Percentiles rank a stretch among this genome's conserved stretches.
Evolutionary conservation across 2,797 vertebrate genomes (phyloP).

Genomic region (Champsocephalus gunnari): DNA sequence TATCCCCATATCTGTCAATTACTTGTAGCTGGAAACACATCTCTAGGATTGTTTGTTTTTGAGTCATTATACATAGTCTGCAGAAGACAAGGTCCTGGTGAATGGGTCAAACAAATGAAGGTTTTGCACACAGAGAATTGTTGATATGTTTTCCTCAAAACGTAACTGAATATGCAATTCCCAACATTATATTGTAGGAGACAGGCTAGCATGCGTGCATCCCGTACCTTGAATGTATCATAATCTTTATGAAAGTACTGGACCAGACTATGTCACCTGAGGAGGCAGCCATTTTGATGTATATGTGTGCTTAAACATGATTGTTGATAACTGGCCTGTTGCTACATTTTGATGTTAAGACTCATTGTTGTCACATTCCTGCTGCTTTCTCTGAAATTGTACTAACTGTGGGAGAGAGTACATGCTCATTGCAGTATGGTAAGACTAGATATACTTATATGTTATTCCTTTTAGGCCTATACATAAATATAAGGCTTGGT

Average conservation of each 20-base stretch:
- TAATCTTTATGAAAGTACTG: not conserved
- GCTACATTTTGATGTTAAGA: not conserved
- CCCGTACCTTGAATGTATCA: not conserved
- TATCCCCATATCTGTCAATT: too few relatives aligned
- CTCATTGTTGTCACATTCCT: not conserved
- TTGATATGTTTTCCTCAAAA: too few relatives aligned
- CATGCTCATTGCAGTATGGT: not conserved
- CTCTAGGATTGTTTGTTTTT: too few relatives aligned
- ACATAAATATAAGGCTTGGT: not conserved
- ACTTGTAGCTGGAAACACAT: too few relatives aligned
- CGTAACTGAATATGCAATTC: too few relatives aligned
- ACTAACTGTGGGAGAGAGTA: too few relatives aligned
- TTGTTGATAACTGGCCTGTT: not conserved
- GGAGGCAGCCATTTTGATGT: not conserved
- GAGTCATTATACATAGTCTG: too few relatives aligned
- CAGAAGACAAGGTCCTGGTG: too few relatives aligned
- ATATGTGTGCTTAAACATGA: conserved; percentile 4
- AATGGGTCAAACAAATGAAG: too few relatives aligned
- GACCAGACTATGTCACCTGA: not conserved
- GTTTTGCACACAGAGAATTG: too few relatives aligned
- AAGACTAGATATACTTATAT: not conserved
- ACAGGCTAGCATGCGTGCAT: not conserved
- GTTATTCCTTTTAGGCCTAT: not conserved
- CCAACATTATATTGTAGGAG: too few relatives aligned
- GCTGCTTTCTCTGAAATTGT: too few relatives aligned